Base-by-base conservation (phyloP, 2,797 vertebrate species). In the Pangasius macronema region DNA sequence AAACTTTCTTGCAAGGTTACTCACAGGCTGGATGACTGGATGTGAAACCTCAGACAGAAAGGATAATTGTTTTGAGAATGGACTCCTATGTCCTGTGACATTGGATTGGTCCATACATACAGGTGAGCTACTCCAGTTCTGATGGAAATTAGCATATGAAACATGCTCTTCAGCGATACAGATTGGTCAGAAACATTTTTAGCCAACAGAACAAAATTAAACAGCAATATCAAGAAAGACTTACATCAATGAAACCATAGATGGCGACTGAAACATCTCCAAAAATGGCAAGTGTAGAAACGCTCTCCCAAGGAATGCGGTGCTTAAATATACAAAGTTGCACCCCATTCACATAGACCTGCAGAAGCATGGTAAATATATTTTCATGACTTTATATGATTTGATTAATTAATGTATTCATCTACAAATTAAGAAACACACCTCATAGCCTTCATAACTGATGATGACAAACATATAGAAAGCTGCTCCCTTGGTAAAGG, bases 11-110 rank as follows among this genome's bases (percentile, higher is more conserved):
- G 8, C 18, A n/a, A 68, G 61, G 36, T 30, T n/a, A 85, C 85
- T 86, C 33, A 88, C 88, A 72, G 85, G 88, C 68, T 86, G 85
- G 65, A 86, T 82, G 11, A 87, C 51, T 80, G 86, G 61, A 24
- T 86, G 70, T 16, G 57, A 86, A 42, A 89, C 36, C 53, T 89
- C 83, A n/a, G 82, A 65, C 1, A 14, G 46, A 46, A 51, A 4
- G 6, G 72, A 27, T 36, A 79, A 55, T 10, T 84, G 24, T 24
- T 63, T 77, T 22, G 18, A 67, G n/a, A 51, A 49, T 24, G 42
- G 65, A 20, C 42, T 77, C 18, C 18, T 57, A 22, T 9, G 33
- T 53, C 1, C n/a, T 55, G 49, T 70, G 82, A 14, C 51, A 55
- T 57, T 39, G 39, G 84, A 65, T 65, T 22, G 59, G 16, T 79